phyloP scores from a whole-genome alignment of 2,113 vertebrate species.

The Prunella himalayana region DNA sequence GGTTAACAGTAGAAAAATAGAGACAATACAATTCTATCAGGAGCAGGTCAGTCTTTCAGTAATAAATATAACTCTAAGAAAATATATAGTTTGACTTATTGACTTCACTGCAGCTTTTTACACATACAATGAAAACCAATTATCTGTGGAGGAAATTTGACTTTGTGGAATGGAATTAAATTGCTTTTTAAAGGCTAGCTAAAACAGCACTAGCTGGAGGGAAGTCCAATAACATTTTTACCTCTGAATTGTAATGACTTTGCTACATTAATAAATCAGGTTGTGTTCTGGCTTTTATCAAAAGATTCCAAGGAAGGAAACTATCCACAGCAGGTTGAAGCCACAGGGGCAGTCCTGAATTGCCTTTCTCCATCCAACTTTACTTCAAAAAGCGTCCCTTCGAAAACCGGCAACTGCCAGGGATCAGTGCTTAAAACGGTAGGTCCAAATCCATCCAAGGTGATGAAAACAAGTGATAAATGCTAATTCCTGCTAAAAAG shows the following conservation, averaged over 20 bases:
- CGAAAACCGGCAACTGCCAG: background rate
- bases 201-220: constrained; percentile 66
- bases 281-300: constrained; percentile 65
- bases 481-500: background rate
- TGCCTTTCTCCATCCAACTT: background rate
- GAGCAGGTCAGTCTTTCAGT: background rate
- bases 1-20: background rate
- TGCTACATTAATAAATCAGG: constrained; percentile 66
- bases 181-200: constrained; percentile 74
- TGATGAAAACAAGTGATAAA: background rate
- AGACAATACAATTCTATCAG: background rate
- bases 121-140: constrained; percentile 69
- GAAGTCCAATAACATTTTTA: constrained; percentile 66
- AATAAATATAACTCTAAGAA: constrained; percentile 31
- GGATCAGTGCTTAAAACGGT: constrained; percentile 33
- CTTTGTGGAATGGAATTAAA: constrained; percentile 73
- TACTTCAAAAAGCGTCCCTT: background rate
- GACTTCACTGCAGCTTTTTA: constrained; percentile 58
- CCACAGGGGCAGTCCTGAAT: background rate
- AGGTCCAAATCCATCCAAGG: constrained; percentile 13
- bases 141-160: constrained; percentile 75
- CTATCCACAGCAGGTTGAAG: constrained; percentile 2
- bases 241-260: constrained; percentile 66
- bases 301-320: constrained; percentile 58
- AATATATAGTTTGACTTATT: constrained; percentile 25